Evolutionary conservation across 1,140 invertebrate genomes (phyloP), one percentile per base, ranked within the genome.

Genomic region (Dinoponera quadriceps): DNA sequence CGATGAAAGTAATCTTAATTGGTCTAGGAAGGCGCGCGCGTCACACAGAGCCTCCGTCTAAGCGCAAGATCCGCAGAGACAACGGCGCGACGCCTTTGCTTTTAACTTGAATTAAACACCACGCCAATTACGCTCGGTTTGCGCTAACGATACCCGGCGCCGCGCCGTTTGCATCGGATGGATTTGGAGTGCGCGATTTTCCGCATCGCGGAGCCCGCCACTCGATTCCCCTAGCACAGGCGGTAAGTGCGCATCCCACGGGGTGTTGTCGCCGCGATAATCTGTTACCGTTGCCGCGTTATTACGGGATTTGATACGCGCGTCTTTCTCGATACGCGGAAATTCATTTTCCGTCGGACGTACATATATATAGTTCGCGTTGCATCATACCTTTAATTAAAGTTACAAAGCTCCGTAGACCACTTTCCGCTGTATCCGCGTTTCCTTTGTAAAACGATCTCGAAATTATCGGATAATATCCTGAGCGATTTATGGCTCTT

Each of bases 1-100:
- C 89, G 84, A 88, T 91, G 86, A 86, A 89, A 84, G 85, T 85
- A 90, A 86, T 91, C 89, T 90, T 91, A 90, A 91, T 92, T 91
- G 89, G 89, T 89, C 85, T 87, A 74, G 83, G 87, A 86, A 89
- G 83, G 60, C 16, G 75, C 75, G 75, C 75, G 65, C 54, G 65
- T 55, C 63, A 48, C 65, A 25, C 75, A 51, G 27, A 54, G 44
- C 59, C 29, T 27, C 60, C 18, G 27, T 38, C 22, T 49, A 33
- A 59, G 22, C 48, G 72, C 78, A 68, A 84, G 80, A 85, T 82
- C 72, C 71, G 54, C 60, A 25, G 44, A 33, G 68, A 73, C 51
- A 66, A 57, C 83, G 62, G 57, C 65, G 69, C 22, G 48, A 14
- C n/a, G 27, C 29, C 60, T 65, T 75, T 65, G 48, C 81, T 55